Base-by-base conservation (phyloP, 2,888 invertebrate genomes). In the Reticulitermes lucifugus region DNA sequence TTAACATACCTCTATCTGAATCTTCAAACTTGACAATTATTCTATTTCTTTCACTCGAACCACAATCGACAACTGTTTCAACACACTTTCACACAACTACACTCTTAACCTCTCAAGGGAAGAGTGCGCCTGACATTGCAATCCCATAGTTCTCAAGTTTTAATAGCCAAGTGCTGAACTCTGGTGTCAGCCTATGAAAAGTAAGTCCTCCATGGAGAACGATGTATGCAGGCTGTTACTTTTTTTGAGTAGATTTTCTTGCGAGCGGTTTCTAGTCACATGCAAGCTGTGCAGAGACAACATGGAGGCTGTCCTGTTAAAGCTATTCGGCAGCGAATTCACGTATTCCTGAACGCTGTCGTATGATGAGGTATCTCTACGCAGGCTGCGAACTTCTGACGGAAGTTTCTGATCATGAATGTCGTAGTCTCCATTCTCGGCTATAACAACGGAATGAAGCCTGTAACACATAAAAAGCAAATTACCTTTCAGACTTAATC, bases 311-410 rank as follows among this genome's bases (percentile, higher is more conserved):
- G 84, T 71, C 7, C 81, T 25, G n/a, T 81, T 41, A 41, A 81
- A 59, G 9, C n/a, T 29, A 55, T 22, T 21, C 18, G 84, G 85
- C 81, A 85, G 73, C 10, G 55, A 51, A 73, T 85, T 80, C 10
- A 85, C 81, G 81, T 85, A 85, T 22, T 85, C 80, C 55, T 85
- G 85, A 22, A 85, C 85, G 29, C 85, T 81, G 80, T 18, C 70
- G 70, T 70, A 85, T 10, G 85, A 85, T 21, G 73, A 22, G 10
- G 51, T 12, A 12, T 75, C 59, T 41, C 79, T 59, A n/a, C 41
- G 73, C n/a, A 73, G 18, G 25, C 35, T 41, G 55, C 9, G 60
- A 29, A n/a, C n/a, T 29, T 84, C 84, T 51, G n/a, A 25, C n/a
- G 65, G 14, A 9, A 79, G 6, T 59, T 60, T 51, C 9, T n/a